Evolutionary conservation across 2,797 vertebrate genomes (phyloP).

Genomic region (Diceros bicornis): DNA sequence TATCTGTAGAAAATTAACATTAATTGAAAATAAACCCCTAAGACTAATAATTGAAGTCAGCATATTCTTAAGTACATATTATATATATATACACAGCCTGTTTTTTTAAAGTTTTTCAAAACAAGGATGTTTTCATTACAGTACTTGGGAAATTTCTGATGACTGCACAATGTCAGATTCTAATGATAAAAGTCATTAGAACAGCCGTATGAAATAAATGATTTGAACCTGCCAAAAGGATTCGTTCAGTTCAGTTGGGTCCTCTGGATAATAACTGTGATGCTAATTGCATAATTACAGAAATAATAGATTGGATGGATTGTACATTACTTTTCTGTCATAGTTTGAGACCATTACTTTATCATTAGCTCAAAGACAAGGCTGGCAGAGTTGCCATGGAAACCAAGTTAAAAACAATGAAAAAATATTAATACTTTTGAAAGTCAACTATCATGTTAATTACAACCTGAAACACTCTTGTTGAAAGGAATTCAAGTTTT

Average conservation of each 20-base stretch:
- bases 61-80: constrained; percentile 76
- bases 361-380: constrained; percentile 69
- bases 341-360: constrained; percentile 73
- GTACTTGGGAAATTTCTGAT: constrained; percentile 81
- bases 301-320: constrained; percentile 76
- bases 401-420: constrained; percentile 65
- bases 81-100: constrained; percentile 64
- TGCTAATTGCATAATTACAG: constrained; percentile 76
- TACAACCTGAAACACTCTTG: constrained; percentile 58
- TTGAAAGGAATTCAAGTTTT: constrained; percentile 50
- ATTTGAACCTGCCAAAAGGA: constrained; percentile 79
- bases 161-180: constrained; percentile 68
- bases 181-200: constrained; percentile 78
- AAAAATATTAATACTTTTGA: constrained; percentile 70
- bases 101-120: constrained; percentile 70
- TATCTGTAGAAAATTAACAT: constrained; percentile 78
- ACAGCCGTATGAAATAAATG: constrained; percentile 63
- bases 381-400: constrained; percentile 74
- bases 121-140: constrained; percentile 76
- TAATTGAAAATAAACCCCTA: constrained; percentile 82
- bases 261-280: constrained; percentile 75
- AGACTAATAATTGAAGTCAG: constrained; percentile 76
- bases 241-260: constrained; percentile 69
- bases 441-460: constrained; percentile 75
- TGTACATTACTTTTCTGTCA: constrained; percentile 71